phyloP scores from a whole-genome alignment of 1,140 invertebrate species.

The Helicoverpa armigera region DNA sequence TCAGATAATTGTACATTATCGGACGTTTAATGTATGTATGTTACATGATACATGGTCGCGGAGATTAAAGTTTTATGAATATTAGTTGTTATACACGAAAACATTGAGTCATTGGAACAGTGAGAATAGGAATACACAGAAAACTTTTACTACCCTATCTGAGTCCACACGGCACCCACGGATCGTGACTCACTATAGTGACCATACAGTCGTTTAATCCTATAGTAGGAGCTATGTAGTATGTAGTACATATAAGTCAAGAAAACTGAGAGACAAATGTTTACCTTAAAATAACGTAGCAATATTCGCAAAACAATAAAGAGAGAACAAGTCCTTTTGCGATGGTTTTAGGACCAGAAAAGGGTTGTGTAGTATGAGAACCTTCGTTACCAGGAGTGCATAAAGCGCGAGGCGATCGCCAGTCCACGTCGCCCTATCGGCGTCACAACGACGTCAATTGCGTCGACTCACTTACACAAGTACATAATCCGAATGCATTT shows the following conservation, averaged over 20 bases:
- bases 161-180: background rate
- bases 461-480: conserved; percentile 61
- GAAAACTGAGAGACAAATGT: background rate
- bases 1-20: too few species aligned
- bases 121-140: background rate
- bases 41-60: background rate
- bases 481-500: conserved; percentile 29
- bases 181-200: background rate
- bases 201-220: background rate
- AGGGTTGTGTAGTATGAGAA: conserved; percentile 74
- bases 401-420: conserved; percentile 58
- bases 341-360: conserved; percentile 68
- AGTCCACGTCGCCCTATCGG: conserved; percentile 55
- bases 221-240: too few species aligned
- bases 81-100: background rate
- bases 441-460: conserved; percentile 51
- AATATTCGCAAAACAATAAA: conserved; percentile 56
- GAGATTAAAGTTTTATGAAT: conserved; percentile 14
- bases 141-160: background rate
- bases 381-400: conserved; percentile 73
- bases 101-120: background rate
- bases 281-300: background rate
- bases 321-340: conserved; percentile 60
- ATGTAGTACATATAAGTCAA: too few species aligned
- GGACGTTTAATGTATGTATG: too few species aligned